A percentile compares a stretch with the other conserved stretches of the same genome.
Conservation (phyloP, 2,888 invertebrate species). For the Cataglyphis albicans region DNA sequence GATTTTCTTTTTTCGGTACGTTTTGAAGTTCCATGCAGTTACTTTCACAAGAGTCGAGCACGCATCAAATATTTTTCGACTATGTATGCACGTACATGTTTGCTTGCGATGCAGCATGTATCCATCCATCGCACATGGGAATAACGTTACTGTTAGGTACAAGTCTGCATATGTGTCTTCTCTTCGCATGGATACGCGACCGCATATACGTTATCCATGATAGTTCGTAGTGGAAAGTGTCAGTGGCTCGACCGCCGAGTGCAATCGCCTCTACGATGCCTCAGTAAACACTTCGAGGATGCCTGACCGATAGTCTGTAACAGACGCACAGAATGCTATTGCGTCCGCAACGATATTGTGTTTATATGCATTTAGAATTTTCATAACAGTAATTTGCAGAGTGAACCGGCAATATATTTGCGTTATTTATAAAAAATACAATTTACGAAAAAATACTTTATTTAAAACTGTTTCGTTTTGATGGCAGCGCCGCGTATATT, state of each 20-base stretch:
- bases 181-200: conserved; percentile 28
- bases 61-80: conserved; percentile 47
- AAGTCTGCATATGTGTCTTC: conserved; percentile 33
- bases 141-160: conserved; percentile 48
- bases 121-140: conserved; percentile 40
- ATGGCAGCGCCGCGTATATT: not conserved
- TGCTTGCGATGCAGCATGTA: conserved; percentile 38
- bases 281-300: conserved; percentile 23
- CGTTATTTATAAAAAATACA: not conserved
- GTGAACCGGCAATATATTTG: not conserved
- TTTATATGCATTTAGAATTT: not conserved
- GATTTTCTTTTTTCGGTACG: conserved; percentile 11
- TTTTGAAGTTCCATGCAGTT: conserved; percentile 16
- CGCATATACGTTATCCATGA: conserved; percentile 48
- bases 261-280: conserved; percentile 17
- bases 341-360: not conserved
- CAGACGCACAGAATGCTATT: conserved; percentile 1
- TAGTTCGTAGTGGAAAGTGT: conserved; percentile 48
- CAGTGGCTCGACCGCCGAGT: conserved; percentile 42
- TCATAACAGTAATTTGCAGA: not conserved
- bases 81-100: conserved; percentile 40
- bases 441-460: not conserved
- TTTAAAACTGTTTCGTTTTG: not conserved
- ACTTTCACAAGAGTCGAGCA: conserved; percentile 10
- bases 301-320: conserved; percentile 32